phyloP scores from a whole-genome alignment of 2,888 invertebrate genomes.

The Ectemnius cavifrons region DNA sequence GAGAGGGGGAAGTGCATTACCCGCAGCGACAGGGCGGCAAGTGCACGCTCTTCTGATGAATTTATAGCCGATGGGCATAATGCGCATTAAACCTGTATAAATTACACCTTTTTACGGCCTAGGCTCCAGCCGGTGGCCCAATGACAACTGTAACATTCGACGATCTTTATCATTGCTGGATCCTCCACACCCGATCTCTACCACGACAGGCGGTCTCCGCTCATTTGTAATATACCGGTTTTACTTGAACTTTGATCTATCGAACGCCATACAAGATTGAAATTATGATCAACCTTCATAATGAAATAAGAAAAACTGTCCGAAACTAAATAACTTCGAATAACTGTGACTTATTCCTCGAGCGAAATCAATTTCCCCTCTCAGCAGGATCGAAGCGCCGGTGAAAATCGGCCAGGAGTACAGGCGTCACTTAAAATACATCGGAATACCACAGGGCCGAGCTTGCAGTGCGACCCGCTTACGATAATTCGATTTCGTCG shows the following conservation, averaged over 20 bases:
- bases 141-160: conserved; percentile 10
- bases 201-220: no score
- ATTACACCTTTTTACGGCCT: conserved; percentile 33
- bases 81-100: conserved; percentile 45
- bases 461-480: conserved; percentile 44
- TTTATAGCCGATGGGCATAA: conserved; percentile 53
- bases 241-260: no score
- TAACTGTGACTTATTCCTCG: conserved; percentile 11
- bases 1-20: conserved; percentile 24
- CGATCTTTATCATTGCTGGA: conserved; percentile 17
- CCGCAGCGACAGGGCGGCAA: conserved; percentile 52
- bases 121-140: background rate
- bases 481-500: conserved; percentile 52
- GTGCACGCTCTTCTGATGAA: conserved; percentile 41
- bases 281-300: no score
- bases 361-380: conserved; percentile 30
- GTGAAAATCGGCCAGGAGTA: conserved; percentile 18
- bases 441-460: background rate
- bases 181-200: background rate
- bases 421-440: background rate
- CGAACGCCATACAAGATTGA: no score
- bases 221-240: no score
- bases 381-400: conserved; percentile 10
- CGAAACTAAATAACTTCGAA: no score
- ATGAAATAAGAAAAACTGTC: no score